phyloP scores from a whole-genome alignment of 2,888 invertebrate species.

The Clanis bilineata region DNA sequence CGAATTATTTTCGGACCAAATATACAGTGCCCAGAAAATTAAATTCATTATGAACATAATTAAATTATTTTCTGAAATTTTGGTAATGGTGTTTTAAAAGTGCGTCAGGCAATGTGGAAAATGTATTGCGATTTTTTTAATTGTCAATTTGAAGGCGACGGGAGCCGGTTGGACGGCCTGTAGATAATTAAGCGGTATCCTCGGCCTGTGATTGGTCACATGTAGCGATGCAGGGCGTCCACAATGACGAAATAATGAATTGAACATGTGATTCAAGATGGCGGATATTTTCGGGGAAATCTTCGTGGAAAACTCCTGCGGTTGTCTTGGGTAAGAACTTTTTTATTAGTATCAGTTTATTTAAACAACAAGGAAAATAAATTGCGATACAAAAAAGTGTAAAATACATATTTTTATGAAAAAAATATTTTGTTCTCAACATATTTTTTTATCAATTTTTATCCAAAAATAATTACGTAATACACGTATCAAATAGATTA shows the following conservation, averaged over 20 bases:
- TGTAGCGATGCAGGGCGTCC: slow-evolving; percentile 50
- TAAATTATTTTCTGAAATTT: slow-evolving; percentile 22
- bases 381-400: neutral
- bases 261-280: slow-evolving; percentile 78
- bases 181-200: slow-evolving; percentile 47
- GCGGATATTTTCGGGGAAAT: slow-evolving; percentile 60
- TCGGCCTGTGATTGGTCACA: slow-evolving; percentile 71
- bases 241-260: slow-evolving; percentile 53
- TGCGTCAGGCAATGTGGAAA: slow-evolving; percentile 36
- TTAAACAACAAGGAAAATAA: neutral
- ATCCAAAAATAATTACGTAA: neutral
- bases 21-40: slow-evolving; percentile 23
- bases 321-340: slow-evolving; percentile 53
- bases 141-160: slow-evolving; percentile 27
- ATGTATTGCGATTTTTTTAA: slow-evolving; percentile 42
- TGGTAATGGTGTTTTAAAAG: slow-evolving; percentile 28
- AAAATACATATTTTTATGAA: no score
- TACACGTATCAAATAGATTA: neutral
- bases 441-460: no score
- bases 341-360: slow-evolving; percentile 20
- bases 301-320: slow-evolving; percentile 37
- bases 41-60: slow-evolving; percentile 14
- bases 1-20: slow-evolving; percentile 6
- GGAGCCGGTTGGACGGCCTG: slow-evolving; percentile 45
- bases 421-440: no score